These are phyloP conservation scores for Maniola jurtina DNA, from an alignment of 1,140 invertebrate genomes.

Conservation along the genomic window DNA sequence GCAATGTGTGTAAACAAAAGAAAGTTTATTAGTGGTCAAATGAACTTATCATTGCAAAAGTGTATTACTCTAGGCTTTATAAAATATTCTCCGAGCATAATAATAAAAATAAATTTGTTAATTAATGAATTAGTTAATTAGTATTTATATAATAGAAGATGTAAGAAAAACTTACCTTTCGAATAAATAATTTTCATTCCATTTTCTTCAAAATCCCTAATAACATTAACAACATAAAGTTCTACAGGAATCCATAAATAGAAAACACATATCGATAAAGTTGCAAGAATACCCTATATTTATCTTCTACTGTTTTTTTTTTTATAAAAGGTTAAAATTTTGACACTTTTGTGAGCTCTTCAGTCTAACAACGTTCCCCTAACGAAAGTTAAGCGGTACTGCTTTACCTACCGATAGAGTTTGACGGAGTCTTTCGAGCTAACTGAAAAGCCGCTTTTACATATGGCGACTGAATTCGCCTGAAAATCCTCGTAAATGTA, in stretches of 20 bases:
- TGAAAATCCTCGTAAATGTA: neutral
- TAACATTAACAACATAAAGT: neutral
- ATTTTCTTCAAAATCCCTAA: neutral
- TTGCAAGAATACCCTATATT: neutral
- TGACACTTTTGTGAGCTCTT: neutral
- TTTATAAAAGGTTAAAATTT: constrained; percentile 7
- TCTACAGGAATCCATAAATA: neutral
- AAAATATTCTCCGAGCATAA: no score
- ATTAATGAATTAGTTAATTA: no score
- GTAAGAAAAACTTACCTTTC: neutral
- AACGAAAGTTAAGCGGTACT: constrained; percentile 7
- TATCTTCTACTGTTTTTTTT: neutral
- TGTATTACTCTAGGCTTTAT: neutral
- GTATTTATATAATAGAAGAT: neutral
- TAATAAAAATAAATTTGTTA: no score
- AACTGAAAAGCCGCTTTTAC: neutral
- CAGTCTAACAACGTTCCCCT: constrained; percentile 9
- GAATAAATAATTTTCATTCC: neutral
- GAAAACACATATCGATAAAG: neutral
- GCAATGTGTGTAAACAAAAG: no score
- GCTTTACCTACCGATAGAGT: constrained; percentile 18
- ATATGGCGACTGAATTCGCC: neutral
- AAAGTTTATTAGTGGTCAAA: no score
- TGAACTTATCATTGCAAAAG: no score
- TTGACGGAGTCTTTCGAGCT: neutral